Conservation (phyloP, 2,113 vertebrate genomes). For the Sander vitreus region DNA sequence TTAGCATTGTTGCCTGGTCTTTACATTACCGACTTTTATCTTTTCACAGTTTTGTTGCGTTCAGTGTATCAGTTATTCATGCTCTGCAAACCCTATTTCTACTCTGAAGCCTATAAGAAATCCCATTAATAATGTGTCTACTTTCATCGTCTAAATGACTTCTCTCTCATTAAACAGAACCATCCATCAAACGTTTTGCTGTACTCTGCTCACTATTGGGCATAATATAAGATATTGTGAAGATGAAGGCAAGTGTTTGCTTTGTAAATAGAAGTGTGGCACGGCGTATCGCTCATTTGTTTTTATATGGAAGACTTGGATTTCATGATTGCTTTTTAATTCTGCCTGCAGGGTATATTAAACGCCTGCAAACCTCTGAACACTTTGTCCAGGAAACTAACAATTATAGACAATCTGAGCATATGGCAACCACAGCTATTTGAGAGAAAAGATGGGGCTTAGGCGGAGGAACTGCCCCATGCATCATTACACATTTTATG, state of each 20-base stretch:
- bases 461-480: constrained; percentile 72
- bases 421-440: constrained; percentile 81
- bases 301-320: constrained; percentile 82
- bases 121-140: constrained; percentile 45
- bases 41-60: constrained; percentile 18
- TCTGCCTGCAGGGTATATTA: constrained; percentile 84
- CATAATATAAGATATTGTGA: constrained; percentile 76
- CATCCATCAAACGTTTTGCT: constrained; percentile 71
- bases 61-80: not conserved
- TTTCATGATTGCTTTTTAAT: constrained; percentile 89
- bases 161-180: constrained; percentile 64
- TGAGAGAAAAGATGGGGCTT: constrained; percentile 78
- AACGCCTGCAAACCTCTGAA: constrained; percentile 83
- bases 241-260: constrained; percentile 78
- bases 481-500: constrained; percentile 38
- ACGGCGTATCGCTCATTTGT: constrained; percentile 70
- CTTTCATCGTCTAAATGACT: constrained; percentile 63
- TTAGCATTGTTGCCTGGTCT: not conserved
- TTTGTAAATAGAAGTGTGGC: constrained; percentile 71
- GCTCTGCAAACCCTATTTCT: constrained; percentile 2
- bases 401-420: constrained; percentile 87
- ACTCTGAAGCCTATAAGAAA: constrained; percentile 27
- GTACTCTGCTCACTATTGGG: constrained; percentile 30
- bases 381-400: constrained; percentile 86
- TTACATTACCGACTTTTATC: constrained; percentile 10